Evolutionary conservation across 1,140 invertebrate species (phyloP), one percentile per base, ranked within the genome.

Genomic region (Oscheius sp.): DNA sequence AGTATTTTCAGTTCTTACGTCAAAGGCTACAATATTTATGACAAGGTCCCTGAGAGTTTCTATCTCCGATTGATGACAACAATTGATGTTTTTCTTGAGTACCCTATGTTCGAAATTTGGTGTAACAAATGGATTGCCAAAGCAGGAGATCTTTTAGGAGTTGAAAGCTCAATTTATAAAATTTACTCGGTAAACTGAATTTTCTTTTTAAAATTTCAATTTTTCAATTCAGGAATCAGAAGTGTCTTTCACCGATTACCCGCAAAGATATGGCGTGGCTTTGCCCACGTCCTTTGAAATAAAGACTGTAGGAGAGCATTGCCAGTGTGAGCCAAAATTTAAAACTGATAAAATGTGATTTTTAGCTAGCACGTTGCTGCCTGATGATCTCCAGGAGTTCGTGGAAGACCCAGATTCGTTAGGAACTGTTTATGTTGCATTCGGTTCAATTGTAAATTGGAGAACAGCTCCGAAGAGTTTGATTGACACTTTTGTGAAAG

Each of bases 401-500:
- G 61, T 78, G 1, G 73, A 78, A 46, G 76, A 78, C 66, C 72
- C 77, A 3, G 46, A 38, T 3, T 78, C 76, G 13, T 64, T 75
- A 49, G 77, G 77, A 55, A 78, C 77, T 2, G 78, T 78, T 15
- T 59, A 68, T 42, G 68, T 78, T 18, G 77, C 77, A 20, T 75
- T 78, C 32, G 77, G 77, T 42, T 67, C 65, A 2, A 55, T 58
- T 35, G 52, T 78, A n/a, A 59, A 64, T 18, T 78, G 77, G 67
- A 42, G 70, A 29, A 42, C 64, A 4, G 76, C 63, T 2, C 76
- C 77, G 13, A 20, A 77, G 42, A 55, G 31, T n/a, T 45, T 78
- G 10, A 59, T 69, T 49, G 52, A 66, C 2, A 32, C 69, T 13
- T 78, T 78, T 34, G 32, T 76, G 13, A 61, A 49, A 18, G 75